These are phyloP conservation scores for Opisthocomus hoazin DNA, from an alignment of 2,113 vertebrate species.

Conservation along the genomic window DNA sequence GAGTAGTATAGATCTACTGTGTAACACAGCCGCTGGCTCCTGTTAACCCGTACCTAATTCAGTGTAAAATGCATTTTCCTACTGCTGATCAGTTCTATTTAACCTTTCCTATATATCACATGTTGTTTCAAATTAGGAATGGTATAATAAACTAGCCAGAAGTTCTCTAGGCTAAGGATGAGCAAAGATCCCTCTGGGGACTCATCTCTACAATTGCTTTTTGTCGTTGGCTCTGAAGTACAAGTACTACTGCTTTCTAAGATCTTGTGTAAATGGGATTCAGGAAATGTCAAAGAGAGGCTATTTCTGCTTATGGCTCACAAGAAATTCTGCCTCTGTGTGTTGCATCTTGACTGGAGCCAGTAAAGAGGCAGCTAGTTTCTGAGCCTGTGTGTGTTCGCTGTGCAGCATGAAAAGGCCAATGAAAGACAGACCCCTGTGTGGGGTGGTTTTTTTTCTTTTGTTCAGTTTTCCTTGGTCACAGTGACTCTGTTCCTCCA, in stretches of 20 bases:
- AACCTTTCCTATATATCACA: conserved; percentile 4
- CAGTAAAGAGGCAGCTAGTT: not conserved
- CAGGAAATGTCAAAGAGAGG: not conserved
- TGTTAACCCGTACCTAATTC: not conserved
- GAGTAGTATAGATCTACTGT: not conserved
- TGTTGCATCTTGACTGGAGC: not conserved
- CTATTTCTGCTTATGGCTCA: not conserved
- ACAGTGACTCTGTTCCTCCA: no score
- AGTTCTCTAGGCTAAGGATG: not conserved
- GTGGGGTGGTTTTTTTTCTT: not conserved
- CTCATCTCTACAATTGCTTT: conserved; percentile 7
- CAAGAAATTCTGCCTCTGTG: not conserved
- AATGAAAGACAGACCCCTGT: not conserved
- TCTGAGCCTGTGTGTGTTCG: fast-evolving
- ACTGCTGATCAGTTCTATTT: not conserved
- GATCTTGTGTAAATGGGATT: not conserved
- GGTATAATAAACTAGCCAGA: not conserved
- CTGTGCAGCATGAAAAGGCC: not conserved
- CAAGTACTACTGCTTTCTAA: not conserved
- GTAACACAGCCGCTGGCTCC: not conserved
- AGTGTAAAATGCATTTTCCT: not conserved
- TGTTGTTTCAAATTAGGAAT: not conserved
- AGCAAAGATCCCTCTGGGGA: not conserved
- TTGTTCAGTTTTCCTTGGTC: not conserved
- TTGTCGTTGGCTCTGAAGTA: not conserved